These are phyloP conservation scores for Brachymystax lenok DNA, from an alignment of 2,797 vertebrate genomes.

Conservation along the genomic window DNA sequence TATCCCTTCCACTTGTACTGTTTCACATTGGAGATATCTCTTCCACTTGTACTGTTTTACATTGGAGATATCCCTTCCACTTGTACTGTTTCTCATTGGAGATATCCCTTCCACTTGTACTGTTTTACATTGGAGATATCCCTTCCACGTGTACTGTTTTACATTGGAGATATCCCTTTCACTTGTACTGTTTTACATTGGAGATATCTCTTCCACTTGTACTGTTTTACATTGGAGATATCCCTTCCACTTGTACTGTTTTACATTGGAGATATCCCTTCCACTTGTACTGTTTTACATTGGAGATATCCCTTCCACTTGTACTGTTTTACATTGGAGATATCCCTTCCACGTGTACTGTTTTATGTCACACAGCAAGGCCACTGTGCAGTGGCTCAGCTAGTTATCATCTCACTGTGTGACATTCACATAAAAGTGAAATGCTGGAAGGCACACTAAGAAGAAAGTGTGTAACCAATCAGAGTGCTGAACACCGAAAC, in stretches of 20 bases:
- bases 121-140: slow-evolving; percentile 22
- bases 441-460: slow-evolving; percentile 24
- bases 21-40: too few relatives aligned
- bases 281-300: too few relatives aligned
- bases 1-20: too few relatives aligned
- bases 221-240: too few relatives aligned
- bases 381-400: slow-evolving; percentile 51
- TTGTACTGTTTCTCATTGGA: slow-evolving; percentile 5
- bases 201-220: slow-evolving; percentile 5
- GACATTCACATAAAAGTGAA: slow-evolving; percentile 29
- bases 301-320: background rate
- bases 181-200: slow-evolving; percentile 3
- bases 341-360: background rate
- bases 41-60: too few relatives aligned
- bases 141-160: too few relatives aligned
- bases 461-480: slow-evolving; percentile 14
- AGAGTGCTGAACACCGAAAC: background rate
- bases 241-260: too few relatives aligned
- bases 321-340: slow-evolving; percentile 17
- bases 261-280: too few relatives aligned
- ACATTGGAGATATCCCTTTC: background rate
- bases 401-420: slow-evolving; percentile 35
- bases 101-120: slow-evolving; percentile 1
- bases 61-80: background rate
- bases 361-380: background rate